phyloP scores from a whole-genome alignment of 2,113 vertebrate genomes.

The Microcebus tavaratra region DNA sequence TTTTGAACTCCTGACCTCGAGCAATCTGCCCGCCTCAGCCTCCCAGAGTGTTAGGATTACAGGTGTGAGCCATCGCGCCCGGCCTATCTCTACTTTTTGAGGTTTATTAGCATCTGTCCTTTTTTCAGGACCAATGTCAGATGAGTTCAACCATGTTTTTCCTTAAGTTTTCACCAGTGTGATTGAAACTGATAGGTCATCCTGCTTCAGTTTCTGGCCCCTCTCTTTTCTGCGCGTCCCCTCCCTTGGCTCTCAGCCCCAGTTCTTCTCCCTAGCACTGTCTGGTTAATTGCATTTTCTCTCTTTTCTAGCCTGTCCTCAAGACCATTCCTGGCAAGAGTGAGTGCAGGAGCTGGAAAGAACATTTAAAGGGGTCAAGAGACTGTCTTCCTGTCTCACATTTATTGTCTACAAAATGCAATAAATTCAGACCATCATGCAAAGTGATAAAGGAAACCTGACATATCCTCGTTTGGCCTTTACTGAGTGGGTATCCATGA shows the following conservation, averaged over 20 bases:
- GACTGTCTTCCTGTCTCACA: not conserved
- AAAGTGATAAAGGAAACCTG: not conserved
- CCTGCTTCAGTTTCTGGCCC: not conserved
- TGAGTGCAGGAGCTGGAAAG: not conserved
- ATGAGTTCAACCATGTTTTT: not conserved
- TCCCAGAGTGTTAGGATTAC: no score
- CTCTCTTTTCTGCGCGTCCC: not conserved
- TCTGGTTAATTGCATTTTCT: conserved; percentile 13
- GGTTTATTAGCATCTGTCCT: not conserved
- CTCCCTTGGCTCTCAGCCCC: not conserved
- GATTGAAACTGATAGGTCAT: not conserved
- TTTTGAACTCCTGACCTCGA: no score
- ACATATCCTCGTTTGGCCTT: not conserved
- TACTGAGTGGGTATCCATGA: not conserved
- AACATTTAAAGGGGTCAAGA: not conserved
- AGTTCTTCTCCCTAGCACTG: not conserved
- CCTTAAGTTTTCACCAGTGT: not conserved
- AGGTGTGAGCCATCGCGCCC: no score
- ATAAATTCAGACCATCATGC: not conserved
- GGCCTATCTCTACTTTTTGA: not conserved
- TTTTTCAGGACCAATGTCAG: not conserved
- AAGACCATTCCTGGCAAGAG: not conserved
- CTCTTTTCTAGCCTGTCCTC: not conserved
- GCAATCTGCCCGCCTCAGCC: no score
- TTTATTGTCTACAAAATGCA: not conserved